Percentiles rank a stretch among this genome's conserved stretches.
Evolutionary conservation across 2,797 vertebrate species (phyloP).

Genomic region (Neosalanx taihuensis): DNA sequence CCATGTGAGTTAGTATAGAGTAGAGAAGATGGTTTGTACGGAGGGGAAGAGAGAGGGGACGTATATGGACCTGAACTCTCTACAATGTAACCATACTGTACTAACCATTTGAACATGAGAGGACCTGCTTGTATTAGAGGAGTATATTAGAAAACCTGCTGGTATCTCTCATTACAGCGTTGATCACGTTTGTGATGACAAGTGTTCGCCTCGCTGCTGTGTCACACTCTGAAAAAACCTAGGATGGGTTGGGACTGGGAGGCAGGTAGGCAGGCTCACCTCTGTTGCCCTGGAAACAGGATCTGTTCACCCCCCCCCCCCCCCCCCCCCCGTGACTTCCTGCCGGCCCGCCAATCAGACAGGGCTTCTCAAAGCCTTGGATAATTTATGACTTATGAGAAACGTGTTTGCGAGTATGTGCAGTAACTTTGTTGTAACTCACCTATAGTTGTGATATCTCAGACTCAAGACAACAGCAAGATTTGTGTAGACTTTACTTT

Average conservation of each 20-base stretch:
- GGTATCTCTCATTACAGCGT: constrained; percentile 5
- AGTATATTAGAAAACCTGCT: background rate
- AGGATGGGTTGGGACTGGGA: constrained; percentile 3
- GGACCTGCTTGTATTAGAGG: too few species aligned
- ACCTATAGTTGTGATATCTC: background rate
- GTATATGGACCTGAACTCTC: background rate
- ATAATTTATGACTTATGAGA: constrained; percentile 57
- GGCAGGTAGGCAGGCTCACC: constrained; percentile 46
- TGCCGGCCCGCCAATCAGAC: constrained; percentile 68
- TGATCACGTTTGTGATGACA: constrained; percentile 17
- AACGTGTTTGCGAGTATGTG: constrained; percentile 5
- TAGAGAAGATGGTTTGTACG: background rate
- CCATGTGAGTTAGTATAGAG: background rate
- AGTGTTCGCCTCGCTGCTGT: background rate
- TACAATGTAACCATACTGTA: background rate
- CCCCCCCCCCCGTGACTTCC: constrained; percentile 53
- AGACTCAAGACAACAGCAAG: background rate
- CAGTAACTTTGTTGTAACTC: background rate
- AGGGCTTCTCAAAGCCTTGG: constrained; percentile 37
- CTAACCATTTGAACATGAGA: background rate
- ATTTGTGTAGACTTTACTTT: too few species aligned
- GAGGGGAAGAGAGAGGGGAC: background rate
- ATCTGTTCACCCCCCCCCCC: constrained; percentile 50
- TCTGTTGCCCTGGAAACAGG: constrained; percentile 70
- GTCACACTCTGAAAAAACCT: constrained; percentile 3